Conservation (phyloP, 2,797 vertebrate species). For the Naso thynnoides region DNA sequence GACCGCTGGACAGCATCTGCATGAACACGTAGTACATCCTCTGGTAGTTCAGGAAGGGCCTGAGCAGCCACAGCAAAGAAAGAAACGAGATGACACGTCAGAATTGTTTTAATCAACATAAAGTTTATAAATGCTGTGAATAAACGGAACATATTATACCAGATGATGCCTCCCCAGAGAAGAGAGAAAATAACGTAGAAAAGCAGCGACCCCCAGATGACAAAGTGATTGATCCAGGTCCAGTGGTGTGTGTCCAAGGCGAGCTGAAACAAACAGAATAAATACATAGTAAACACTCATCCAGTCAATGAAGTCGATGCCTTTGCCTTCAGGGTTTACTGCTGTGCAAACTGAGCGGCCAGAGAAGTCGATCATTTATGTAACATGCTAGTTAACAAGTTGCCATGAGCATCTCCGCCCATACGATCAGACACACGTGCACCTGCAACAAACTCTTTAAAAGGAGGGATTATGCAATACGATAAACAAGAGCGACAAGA, state of each 20-base stretch:
- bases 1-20: constrained; percentile 97
- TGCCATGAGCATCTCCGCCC: not conserved
- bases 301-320: constrained; percentile 50
- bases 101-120: not conserved
- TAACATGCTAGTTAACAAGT: constrained; percentile 48
- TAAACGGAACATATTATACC: constrained; percentile 82
- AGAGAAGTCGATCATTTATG: constrained; percentile 41
- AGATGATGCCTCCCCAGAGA: constrained; percentile 98
- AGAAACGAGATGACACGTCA: not conserved
- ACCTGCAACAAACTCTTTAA: constrained; percentile 4
- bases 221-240: constrained; percentile 99
- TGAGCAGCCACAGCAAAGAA: constrained; percentile 59
- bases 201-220: constrained; percentile 97
- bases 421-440: not conserved
- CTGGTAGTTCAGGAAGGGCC: constrained; percentile 99
- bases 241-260: constrained; percentile 98
- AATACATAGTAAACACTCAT: constrained; percentile 51
- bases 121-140: not conserved
- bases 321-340: constrained; percentile 43
- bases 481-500: not conserved
- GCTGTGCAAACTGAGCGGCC: constrained; percentile 37
- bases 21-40: constrained; percentile 99
- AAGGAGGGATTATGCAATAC: constrained; percentile 8
- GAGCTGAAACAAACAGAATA: constrained; percentile 85
- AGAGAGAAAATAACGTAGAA: constrained; percentile 98